Conservation (phyloP, 2,888 invertebrate species). For the Caenorhabditis parvicauda region DNA sequence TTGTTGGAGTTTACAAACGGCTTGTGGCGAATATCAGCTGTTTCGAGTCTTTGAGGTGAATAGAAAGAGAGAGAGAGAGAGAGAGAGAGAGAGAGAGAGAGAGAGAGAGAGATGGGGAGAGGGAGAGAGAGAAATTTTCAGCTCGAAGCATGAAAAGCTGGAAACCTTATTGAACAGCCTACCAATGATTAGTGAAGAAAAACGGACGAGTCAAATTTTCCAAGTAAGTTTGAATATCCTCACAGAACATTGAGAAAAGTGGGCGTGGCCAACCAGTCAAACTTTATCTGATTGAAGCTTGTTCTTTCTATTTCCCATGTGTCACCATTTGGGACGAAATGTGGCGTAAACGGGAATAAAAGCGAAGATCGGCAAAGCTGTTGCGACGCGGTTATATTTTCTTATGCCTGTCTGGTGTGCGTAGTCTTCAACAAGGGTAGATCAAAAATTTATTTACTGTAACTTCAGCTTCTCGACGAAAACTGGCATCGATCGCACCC, state of each 20-base stretch:
- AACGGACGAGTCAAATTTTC: slow-evolving; percentile 40
- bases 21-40: slow-evolving; percentile 25
- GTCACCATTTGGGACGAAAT: too few relatives aligned
- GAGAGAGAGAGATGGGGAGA: too few relatives aligned
- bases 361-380: too few relatives aligned
- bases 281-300: not conserved
- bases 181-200: slow-evolving; percentile 27
- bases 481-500: slow-evolving; percentile 10
- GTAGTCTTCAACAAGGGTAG: slow-evolving; percentile 28
- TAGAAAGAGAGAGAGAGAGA: not conserved
- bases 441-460: slow-evolving; percentile 36
- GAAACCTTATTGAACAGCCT: not conserved
- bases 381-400: too few relatives aligned
- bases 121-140: slow-evolving; percentile 7
- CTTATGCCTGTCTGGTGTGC: not conserved
- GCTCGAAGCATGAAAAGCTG: slow-evolving; percentile 24
- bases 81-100: not conserved
- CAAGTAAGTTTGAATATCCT: slow-evolving; percentile 35
- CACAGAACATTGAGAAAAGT: too few relatives aligned
- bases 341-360: too few relatives aligned
- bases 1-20: slow-evolving; percentile 47
- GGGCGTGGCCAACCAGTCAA: not conserved
- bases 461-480: slow-evolving; percentile 27
- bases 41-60: slow-evolving; percentile 28
- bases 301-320: not conserved